Percentiles rank a stretch among this genome's conserved stretches.
Evolutionary conservation across 2,888 invertebrate species (phyloP).

Genomic region (Caenorhabditis becei): DNA sequence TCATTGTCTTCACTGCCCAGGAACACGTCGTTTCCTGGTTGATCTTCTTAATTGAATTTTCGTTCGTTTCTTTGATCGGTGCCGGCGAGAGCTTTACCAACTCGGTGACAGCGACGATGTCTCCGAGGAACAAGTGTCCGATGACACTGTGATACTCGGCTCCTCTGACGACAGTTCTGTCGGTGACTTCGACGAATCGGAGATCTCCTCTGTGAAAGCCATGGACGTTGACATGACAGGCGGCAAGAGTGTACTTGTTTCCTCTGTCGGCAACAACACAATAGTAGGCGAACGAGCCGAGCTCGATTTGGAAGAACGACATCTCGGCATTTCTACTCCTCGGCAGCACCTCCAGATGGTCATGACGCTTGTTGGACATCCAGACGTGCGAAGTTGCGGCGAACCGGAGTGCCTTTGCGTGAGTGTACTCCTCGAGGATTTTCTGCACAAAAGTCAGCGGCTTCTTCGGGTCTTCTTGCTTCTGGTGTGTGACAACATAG

Average conservation of each 20-base stretch:
- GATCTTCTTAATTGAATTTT: background rate
- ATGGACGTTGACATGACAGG: constrained; percentile 3
- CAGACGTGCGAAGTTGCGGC: background rate
- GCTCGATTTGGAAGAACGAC: background rate
- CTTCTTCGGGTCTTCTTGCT: background rate
- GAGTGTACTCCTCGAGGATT: background rate
- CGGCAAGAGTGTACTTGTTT: background rate
- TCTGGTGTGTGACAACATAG: background rate
- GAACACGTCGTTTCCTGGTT: background rate
- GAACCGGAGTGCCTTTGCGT: background rate
- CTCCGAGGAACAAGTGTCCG: constrained; percentile 1
- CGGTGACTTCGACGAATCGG: background rate
- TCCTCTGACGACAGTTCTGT: background rate
- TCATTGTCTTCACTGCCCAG: constrained; percentile 1
- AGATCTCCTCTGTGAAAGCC: constrained; percentile 2
- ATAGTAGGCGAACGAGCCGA: background rate
- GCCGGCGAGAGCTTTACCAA: background rate
- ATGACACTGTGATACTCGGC: background rate
- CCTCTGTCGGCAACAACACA: background rate
- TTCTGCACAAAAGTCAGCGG: background rate
- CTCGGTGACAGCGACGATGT: constrained; percentile 2
- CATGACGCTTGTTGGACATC: constrained; percentile 1
- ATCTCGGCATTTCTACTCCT: background rate
- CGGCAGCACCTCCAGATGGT: background rate
- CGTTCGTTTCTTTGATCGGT: background rate